These are phyloP conservation scores for Phalacrocorax brasilianus DNA, from an alignment of 2,113 vertebrate genomes.

Conservation along the genomic window DNA sequence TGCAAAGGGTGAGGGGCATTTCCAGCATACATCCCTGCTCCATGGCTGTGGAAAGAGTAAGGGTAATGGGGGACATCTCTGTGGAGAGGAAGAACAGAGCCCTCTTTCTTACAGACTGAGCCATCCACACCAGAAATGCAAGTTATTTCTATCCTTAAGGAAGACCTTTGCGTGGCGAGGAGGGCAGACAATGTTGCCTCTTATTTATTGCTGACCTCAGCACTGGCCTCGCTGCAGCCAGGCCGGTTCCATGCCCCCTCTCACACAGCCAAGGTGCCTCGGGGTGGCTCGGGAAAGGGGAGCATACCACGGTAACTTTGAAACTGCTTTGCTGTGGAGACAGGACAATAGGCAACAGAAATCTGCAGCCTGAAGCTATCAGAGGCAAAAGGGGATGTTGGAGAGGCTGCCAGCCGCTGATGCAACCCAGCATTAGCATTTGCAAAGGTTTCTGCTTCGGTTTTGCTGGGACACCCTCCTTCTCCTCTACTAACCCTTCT, in stretches of 20 bases:
- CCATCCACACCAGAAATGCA: conserved; percentile 72
- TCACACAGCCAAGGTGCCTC: conserved; percentile 69
- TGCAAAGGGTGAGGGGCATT: neutral
- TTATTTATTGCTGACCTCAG: conserved; percentile 79
- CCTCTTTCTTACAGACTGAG: conserved; percentile 69
- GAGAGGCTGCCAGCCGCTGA: neutral
- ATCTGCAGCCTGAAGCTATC: conserved; percentile 69
- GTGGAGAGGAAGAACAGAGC: conserved; percentile 70
- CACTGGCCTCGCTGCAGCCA: conserved; percentile 67
- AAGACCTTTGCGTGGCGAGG: conserved; percentile 65
- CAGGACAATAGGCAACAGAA: conserved; percentile 76
- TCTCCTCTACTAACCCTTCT: neutral
- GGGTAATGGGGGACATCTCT: neutral
- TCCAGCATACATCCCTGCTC: neutral
- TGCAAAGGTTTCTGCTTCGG: conserved; percentile 40
- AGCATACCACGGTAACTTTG: conserved; percentile 73
- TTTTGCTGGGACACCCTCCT: conserved; percentile 19
- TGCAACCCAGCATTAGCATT: conserved; percentile 21
- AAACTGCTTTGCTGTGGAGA: conserved; percentile 62
- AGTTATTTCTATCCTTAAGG: conserved; percentile 81
- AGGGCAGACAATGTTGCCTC: conserved; percentile 75
- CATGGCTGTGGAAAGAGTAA: neutral
- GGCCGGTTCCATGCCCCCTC: conserved; percentile 61
- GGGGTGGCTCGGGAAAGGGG: conserved; percentile 69
- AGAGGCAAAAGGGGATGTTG: conserved; percentile 7